These are phyloP conservation scores for Mnemiopsis leidyi DNA, from an alignment of 37 sponge, comb jelly and placozoan species.

Conservation along the genomic window DNA sequence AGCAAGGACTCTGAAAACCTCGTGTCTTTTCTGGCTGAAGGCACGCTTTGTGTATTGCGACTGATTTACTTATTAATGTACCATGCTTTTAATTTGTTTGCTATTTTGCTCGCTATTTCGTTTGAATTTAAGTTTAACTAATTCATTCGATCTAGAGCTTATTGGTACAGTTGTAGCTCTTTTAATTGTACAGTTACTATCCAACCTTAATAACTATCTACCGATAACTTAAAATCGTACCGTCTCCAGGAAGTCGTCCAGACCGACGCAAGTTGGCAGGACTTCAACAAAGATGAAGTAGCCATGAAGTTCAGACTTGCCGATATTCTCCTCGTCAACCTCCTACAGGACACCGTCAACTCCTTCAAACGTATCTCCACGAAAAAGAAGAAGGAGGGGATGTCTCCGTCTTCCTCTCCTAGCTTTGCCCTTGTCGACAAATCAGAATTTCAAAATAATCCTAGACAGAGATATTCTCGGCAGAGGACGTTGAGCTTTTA, in stretches of 20 bases:
- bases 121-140: not conserved
- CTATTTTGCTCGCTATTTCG: too few species aligned
- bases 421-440: not conserved
- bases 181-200: too few species aligned
- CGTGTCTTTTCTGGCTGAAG: too few species aligned
- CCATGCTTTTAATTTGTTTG: not conserved
- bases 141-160: too few species aligned
- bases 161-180: too few species aligned
- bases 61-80: not conserved
- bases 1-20: too few species aligned
- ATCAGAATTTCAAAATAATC: not conserved
- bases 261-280: constrained; percentile 10
- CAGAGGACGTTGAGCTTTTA: constrained; percentile 16
- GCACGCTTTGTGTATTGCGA: too few species aligned
- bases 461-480: not conserved
- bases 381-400: not conserved
- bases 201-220: too few species aligned
- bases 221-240: too few species aligned
- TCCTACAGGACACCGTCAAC: constrained; percentile 33
- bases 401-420: too few species aligned
- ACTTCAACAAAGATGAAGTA: constrained; percentile 63
- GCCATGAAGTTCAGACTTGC: constrained; percentile 62
- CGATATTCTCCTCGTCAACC: constrained; percentile 19
- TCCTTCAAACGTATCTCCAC: not conserved
- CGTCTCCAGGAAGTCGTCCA: constrained; percentile 19